Percentiles rank a stretch among this genome's conserved stretches.
Evolutionary conservation across 1,140 invertebrate genomes (phyloP).

Genomic region (Papilio polyxenes): DNA sequence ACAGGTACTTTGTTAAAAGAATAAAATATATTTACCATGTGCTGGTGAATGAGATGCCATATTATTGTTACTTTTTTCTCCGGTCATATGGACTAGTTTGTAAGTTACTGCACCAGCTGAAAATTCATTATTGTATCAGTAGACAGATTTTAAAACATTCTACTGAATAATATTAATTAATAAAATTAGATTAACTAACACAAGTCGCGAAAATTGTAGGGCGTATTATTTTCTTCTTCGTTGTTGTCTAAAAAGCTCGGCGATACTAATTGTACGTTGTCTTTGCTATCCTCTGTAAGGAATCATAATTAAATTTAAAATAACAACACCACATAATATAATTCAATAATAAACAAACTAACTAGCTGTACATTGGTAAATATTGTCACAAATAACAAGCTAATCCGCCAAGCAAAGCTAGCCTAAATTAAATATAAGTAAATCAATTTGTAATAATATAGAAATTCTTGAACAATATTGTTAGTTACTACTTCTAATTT

Average conservation of each 20-base stretch:
- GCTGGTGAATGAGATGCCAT: constrained; percentile 60
- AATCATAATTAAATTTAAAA: constrained; percentile 71
- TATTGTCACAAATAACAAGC: constrained; percentile 18
- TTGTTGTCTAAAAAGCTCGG: constrained; percentile 63
- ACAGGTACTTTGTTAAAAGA: constrained; percentile 7
- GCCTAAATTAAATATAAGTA: background rate
- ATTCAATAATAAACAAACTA: constrained; percentile 20
- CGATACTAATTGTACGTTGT: constrained; percentile 62
- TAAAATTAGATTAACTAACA: constrained; percentile 54
- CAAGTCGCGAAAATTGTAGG: constrained; percentile 69
- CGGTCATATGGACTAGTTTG: constrained; percentile 65
- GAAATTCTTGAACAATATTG: background rate
- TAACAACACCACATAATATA: constrained; percentile 41
- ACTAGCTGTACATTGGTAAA: constrained; percentile 14
- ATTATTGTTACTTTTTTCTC: constrained; percentile 55
- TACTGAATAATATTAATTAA: background rate
- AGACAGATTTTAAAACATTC: background rate
- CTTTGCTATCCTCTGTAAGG: constrained; percentile 64
- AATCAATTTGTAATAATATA: background rate
- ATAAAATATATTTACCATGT: constrained; percentile 54
- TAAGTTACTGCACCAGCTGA: constrained; percentile 66
- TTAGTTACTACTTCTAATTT: background rate
- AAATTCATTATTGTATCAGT: constrained; percentile 35
- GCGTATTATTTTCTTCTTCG: constrained; percentile 56
- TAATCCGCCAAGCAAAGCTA: background rate